A percentile compares a stretch with the other conserved stretches of the same genome.
phyloP scores from a whole-genome alignment of 2,888 invertebrate species.

The Luffia ferchaultella region DNA sequence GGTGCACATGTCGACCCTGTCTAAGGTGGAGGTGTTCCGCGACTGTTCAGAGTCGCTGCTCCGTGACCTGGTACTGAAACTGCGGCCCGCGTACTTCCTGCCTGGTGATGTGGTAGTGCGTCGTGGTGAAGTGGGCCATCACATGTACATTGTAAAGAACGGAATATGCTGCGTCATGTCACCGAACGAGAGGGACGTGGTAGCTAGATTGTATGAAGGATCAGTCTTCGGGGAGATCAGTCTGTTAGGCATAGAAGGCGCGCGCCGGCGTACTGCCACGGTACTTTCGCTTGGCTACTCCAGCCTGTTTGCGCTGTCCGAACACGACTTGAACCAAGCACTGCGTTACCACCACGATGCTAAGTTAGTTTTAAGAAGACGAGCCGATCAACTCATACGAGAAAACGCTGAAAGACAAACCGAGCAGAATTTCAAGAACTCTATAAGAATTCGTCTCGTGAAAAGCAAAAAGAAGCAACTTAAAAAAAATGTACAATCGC shows the following conservation, averaged over 20 bases:
- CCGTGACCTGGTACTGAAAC: constrained; percentile 88
- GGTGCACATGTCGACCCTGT: constrained; percentile 86
- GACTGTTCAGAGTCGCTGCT: constrained; percentile 84
- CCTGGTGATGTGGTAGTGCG: constrained; percentile 92
- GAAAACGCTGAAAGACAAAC: constrained; percentile 38
- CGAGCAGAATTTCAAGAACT: constrained; percentile 20
- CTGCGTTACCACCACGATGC: constrained; percentile 92
- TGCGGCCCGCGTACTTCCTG: constrained; percentile 86
- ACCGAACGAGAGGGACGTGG: constrained; percentile 73
- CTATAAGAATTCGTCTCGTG: no score
- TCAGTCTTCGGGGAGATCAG: constrained; percentile 97
- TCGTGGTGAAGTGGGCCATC: constrained; percentile 93
- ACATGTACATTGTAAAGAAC: constrained; percentile 94
- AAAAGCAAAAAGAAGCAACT: no score
- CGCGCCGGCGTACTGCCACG: constrained; percentile 89
- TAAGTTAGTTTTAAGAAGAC: constrained; percentile 81
- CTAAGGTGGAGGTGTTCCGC: constrained; percentile 91
- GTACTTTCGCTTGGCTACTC: constrained; percentile 91
- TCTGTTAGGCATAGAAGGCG: constrained; percentile 83
- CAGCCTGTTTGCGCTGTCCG: constrained; percentile 89
- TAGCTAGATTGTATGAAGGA: constrained; percentile 89
- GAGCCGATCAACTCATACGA: constrained; percentile 74
- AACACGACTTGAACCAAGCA: constrained; percentile 87
- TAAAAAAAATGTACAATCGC: no score
- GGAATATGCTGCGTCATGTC: constrained; percentile 89